Percentiles rank a stretch among this genome's conserved stretches.
Evolutionary conservation across 2,113 vertebrate genomes (phyloP).

Genomic region (Zosterops lateralis): DNA sequence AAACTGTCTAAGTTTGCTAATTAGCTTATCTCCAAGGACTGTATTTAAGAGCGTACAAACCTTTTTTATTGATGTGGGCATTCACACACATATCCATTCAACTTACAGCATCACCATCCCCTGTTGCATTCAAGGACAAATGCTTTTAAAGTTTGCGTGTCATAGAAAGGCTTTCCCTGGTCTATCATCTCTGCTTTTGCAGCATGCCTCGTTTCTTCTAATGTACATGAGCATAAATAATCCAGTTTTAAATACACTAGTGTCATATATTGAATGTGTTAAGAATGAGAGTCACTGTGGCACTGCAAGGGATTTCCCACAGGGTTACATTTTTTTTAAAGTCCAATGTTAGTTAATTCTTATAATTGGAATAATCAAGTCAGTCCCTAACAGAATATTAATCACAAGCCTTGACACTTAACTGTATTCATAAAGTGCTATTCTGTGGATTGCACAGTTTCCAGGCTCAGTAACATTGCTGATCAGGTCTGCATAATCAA

Average conservation of each 20-base stretch:
- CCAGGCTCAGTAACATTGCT: neutral
- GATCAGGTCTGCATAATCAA: constrained; percentile 29
- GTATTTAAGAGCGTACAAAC: constrained; percentile 72
- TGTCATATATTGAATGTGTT: neutral
- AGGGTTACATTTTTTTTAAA: constrained; percentile 4
- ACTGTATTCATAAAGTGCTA: neutral
- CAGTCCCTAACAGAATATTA: constrained; percentile 14
- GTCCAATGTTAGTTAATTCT: neutral
- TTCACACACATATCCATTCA: constrained; percentile 52
- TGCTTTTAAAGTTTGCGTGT: neutral
- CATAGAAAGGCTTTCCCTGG: neutral
- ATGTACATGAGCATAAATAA: constrained; percentile 27
- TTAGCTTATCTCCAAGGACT: constrained; percentile 74
- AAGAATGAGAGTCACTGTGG: neutral
- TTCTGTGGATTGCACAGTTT: neutral
- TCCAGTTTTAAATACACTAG: constrained; percentile 2
- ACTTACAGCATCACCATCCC: constrained; percentile 47
- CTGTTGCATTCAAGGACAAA: constrained; percentile 60
- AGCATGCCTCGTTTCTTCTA: neutral
- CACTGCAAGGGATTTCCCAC: neutral
- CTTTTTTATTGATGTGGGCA: constrained; percentile 74
- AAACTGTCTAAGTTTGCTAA: constrained; percentile 77
- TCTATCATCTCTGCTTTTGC: neutral
- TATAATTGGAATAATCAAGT: constrained; percentile 35
- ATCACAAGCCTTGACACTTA: constrained; percentile 6